Evolutionary conservation across 2,888 invertebrate species (phyloP), one percentile per base, ranked within the genome.

Genomic region (Drosophila paranaensis): DNA sequence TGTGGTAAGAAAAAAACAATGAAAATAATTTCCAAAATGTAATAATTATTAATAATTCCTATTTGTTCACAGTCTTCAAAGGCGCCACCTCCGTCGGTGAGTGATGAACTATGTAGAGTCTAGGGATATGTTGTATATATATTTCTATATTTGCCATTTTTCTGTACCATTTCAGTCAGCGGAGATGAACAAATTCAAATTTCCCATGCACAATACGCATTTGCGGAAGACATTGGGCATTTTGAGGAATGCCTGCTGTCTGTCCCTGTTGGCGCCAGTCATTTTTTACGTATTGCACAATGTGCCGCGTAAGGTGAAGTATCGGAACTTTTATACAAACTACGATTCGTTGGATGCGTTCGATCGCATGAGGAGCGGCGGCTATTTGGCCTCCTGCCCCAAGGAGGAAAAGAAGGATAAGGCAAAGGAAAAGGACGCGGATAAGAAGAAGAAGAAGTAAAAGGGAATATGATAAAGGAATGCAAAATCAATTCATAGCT

Each of bases 271-370:
- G 0, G 70, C 68, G 0, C 68, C 88, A 2, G 0, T 74, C 0
- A 0, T 45, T 0, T 30, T 66, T 1, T 82, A 78, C 11, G 2
- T 57, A 0, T 0, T 76, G 0, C 39, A 74, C n/a, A 86, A 85
- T 48, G 9, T n/a, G 8, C 76, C 74, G 0, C 51, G n/a, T 0
- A 42, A 55, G 6, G 25, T 56, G 30, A 71, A 61, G 20, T 89
- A 89, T 30, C 30, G 11, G 3, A 25, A 6, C 9, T 89, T 78
- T 42, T 89, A 86, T 30, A 35, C 80, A 0, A 33, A 11, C 2
- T 86, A 86, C 39, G 85, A 86, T 66, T 80, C 85, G 0, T 27
- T 82, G 8, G 76, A 71, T 16, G 70, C 88, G 2, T 89, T 86
- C 40, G 73, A 86, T 30, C 86, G 86, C 35, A 86, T 86, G 90